Base-by-base conservation (phyloP, 2,113 vertebrate species). In the Recurvirostra avosetta region DNA sequence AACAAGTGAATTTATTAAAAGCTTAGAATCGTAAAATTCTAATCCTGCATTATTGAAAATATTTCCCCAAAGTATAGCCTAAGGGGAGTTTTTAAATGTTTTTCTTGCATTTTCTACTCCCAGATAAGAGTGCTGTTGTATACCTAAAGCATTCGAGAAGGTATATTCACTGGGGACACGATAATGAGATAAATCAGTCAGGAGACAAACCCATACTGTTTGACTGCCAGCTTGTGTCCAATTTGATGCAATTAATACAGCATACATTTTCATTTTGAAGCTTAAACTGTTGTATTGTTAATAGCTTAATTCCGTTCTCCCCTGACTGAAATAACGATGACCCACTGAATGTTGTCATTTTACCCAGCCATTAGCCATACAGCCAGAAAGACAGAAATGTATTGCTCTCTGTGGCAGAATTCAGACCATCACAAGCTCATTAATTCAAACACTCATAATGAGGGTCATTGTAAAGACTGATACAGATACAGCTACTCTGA, bases 381-480 rank as follows among this genome's bases (percentile, higher is more conserved):
- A 85, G 84, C n/a, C 92, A 75, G 70, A 71, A 47, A 67, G 88
- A 63, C 56, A 95, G 78, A 93, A 95, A 88, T 22, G 45, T 67
- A 84, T 75, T 61, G 76, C 82, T 88, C 75, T 92, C 76, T 34
- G 38, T 62, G 68, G 79, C 77, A 97, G 84, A 96, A 95, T 86
- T 67, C 89, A 85, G 73, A 96, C 90, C 96, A 87, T 95, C 96
- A 84, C 88, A 92, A 63, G 86, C 76, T 95, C 96, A 92, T 98
- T 97, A 97, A 97, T 97, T 98, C 97, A 95, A 96, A 97, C 72
- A 16, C 73, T 95, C 53, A 53, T 97, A 98, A 96, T 97, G 94
- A 97, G 96, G 95, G 86, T 97, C 95, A 96, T 92, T 97, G 91
- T 97, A 97, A 84, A 96, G 86, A 86, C 93, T 94, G 94, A 96